These are phyloP conservation scores for Dermochelys coriacea DNA, from an alignment of 2,797 vertebrate genomes.

Conservation along the genomic window DNA sequence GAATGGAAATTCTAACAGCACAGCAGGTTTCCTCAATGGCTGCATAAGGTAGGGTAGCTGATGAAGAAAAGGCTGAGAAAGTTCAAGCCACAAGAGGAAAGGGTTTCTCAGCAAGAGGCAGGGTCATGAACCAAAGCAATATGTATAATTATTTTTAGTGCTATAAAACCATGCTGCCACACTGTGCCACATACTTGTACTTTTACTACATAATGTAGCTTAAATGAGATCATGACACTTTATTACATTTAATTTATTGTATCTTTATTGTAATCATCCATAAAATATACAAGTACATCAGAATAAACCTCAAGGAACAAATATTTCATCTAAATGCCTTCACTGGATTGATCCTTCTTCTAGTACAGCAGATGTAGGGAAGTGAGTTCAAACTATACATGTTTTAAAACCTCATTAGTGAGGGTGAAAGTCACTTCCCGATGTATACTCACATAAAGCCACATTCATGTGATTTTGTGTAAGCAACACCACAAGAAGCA, in stretches of 20 bases:
- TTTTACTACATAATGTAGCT: slow-evolving; percentile 18
- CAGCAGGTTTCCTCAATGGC: background rate
- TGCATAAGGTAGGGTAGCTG: background rate
- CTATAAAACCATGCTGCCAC: background rate
- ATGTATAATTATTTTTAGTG: slow-evolving; percentile 43
- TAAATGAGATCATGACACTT: background rate
- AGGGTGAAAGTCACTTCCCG: background rate
- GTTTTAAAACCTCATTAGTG: slow-evolving; percentile 28
- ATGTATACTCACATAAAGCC: background rate
- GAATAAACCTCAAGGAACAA: slow-evolving; percentile 9
- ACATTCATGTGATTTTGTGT: background rate
- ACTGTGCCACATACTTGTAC: background rate
- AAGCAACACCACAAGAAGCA: background rate
- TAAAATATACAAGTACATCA: slow-evolving; percentile 13
- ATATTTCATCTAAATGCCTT: background rate
- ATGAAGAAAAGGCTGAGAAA: slow-evolving; percentile 37
- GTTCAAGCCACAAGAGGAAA: slow-evolving; percentile 58
- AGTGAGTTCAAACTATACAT: slow-evolving; percentile 36
- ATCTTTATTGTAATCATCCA: background rate
- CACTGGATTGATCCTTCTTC: slow-evolving; percentile 32
- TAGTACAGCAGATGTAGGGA: background rate
- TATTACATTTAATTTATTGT: background rate
- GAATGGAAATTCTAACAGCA: slow-evolving; percentile 7
- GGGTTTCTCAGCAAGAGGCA: slow-evolving; percentile 65
- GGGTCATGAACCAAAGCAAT: slow-evolving; percentile 18